These are phyloP conservation scores for Limnephilus marmoratus DNA, from an alignment of 2,888 invertebrate species.

Conservation along the genomic window DNA sequence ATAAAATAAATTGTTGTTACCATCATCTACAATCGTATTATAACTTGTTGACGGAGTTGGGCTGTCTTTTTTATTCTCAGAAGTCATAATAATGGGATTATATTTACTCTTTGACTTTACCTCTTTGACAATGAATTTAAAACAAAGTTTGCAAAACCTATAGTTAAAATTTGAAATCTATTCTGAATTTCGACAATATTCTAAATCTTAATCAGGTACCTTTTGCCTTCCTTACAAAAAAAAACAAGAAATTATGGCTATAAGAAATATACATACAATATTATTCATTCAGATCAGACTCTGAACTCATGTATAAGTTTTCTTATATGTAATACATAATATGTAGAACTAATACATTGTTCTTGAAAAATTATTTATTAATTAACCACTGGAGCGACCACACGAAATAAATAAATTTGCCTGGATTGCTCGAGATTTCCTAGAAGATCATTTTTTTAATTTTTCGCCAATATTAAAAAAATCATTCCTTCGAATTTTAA, in stretches of 20 bases:
- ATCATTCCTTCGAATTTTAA: no score
- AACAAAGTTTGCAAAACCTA: neutral
- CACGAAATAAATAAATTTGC: no score
- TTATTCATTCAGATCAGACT: no score
- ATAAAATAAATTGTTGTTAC: neutral
- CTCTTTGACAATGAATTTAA: constrained; percentile 43
- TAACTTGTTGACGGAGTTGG: neutral
- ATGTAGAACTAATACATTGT: no score
- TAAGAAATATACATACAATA: no score
- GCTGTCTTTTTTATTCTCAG: neutral
- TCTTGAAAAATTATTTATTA: no score
- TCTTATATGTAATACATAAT: no score
- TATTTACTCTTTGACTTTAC: neutral
- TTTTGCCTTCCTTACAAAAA: neutral
- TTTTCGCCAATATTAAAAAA: no score
- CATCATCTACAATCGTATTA: neutral
- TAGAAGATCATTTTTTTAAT: no score
- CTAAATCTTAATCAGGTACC: constrained; percentile 2
- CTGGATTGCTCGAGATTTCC: no score
- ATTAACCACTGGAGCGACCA: no score
- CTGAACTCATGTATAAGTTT: no score
- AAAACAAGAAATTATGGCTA: neutral
- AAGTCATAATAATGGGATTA: neutral
- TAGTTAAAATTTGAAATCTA: neutral
- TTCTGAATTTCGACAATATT: neutral